Percentiles rank a stretch among this genome's conserved stretches.
Conservation (phyloP, 2,888 invertebrate species). For the Tupiocoris notatus region DNA sequence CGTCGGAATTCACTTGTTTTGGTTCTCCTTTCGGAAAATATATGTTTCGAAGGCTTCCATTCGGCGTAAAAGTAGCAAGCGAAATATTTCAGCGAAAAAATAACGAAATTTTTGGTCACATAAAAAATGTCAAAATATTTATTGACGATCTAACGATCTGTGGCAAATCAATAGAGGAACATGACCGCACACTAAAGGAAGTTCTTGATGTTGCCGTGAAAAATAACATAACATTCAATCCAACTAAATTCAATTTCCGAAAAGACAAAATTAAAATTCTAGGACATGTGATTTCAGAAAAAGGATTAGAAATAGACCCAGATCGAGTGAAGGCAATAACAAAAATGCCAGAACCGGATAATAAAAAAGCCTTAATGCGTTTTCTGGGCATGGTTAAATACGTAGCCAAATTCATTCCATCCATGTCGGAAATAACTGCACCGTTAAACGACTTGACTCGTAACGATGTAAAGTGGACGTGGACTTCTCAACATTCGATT, state of each 20-base stretch:
- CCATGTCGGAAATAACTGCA: too few species aligned
- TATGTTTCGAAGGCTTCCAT: neutral
- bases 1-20: neutral
- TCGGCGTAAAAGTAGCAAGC: neutral
- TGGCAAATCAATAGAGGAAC: neutral
- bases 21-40: neutral
- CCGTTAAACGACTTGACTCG: neutral
- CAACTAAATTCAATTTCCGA: neutral
- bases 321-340: too few species aligned
- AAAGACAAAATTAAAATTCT: neutral
- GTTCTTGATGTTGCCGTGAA: neutral
- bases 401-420: too few species aligned
- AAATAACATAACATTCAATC: constrained; percentile 11
- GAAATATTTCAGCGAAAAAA: neutral
- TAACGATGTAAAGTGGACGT: too few species aligned
- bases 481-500: too few species aligned
- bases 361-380: too few species aligned
- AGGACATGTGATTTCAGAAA: neutral
- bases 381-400: too few species aligned
- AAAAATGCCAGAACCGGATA: too few species aligned
- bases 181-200: neutral
- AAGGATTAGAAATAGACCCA: neutral
- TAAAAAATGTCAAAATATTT: neutral
- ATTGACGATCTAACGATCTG: neutral
- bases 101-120: neutral